phyloP scores from a whole-genome alignment of 2,797 vertebrate genomes.

The Xenops minutus region DNA sequence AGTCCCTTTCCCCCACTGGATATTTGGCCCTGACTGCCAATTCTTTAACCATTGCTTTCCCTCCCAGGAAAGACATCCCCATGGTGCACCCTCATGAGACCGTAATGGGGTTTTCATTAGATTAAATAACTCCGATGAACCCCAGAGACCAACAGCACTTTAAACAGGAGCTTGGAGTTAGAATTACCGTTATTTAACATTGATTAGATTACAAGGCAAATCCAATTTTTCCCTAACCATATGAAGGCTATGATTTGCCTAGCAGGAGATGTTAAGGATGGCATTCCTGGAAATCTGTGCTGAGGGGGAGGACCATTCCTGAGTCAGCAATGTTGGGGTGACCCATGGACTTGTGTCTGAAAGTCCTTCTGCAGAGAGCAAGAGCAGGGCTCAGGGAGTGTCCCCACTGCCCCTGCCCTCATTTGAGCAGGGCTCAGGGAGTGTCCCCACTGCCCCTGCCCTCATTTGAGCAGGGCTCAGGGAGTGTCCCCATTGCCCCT shows the following conservation, averaged over 20 bases:
- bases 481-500: background rate
- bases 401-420: background rate
- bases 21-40: background rate
- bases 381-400: background rate
- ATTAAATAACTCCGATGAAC: slow-evolving; percentile 64
- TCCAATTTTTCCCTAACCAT: slow-evolving; percentile 42
- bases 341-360: background rate
- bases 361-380: background rate
- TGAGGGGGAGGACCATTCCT: background rate
- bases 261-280: background rate
- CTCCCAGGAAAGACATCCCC: background rate
- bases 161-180: slow-evolving; percentile 31
- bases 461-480: background rate
- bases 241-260: slow-evolving; percentile 11
- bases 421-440: background rate
- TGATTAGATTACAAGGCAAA: slow-evolving; percentile 71
- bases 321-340: background rate
- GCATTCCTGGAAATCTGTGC: slow-evolving; percentile 29
- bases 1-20: background rate
- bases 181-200: slow-evolving; percentile 66
- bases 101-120: slow-evolving; percentile 63
- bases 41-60: slow-evolving; percentile 15
- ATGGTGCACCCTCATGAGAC: slow-evolving; percentile 31
- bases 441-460: background rate
- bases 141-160: slow-evolving; percentile 61